phyloP scores from a whole-genome alignment of 2,888 invertebrate genomes.

The Platypus cylindrus region DNA sequence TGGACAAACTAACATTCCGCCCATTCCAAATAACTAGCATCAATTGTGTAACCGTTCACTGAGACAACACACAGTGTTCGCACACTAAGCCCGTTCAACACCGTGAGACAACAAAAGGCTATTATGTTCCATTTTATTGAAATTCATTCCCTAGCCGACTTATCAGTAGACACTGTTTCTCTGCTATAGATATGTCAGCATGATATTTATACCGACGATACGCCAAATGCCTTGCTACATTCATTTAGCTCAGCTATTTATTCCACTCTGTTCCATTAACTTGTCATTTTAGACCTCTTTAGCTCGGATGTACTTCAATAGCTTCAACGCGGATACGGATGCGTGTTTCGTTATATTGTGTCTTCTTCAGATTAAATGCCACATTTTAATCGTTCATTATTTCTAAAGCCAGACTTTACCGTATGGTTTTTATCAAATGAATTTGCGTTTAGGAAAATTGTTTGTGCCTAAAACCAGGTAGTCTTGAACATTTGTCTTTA shows the following conservation, averaged over 20 bases:
- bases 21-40: background rate
- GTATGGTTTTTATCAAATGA: too few species aligned
- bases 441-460: too few species aligned
- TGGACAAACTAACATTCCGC: too few species aligned
- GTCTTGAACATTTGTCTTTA: too few species aligned
- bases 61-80: slow-evolving; percentile 5
- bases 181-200: slow-evolving; percentile 10
- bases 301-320: slow-evolving; percentile 5
- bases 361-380: too few species aligned
- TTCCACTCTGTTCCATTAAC: slow-evolving; percentile 6
- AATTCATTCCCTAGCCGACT: slow-evolving; percentile 13
- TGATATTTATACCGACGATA: slow-evolving; percentile 11
- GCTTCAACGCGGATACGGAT: background rate
- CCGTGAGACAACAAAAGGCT: slow-evolving; percentile 8
- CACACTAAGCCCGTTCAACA: slow-evolving; percentile 8
- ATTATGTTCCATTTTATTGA: slow-evolving; percentile 15
- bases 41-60: background rate
- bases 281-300: slow-evolving; percentile 8
- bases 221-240: slow-evolving; percentile 8
- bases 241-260: slow-evolving; percentile 8
- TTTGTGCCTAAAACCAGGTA: too few species aligned
- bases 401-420: too few species aligned
- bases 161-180: slow-evolving; percentile 13
- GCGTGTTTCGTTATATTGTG: too few species aligned
- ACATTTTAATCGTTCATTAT: too few species aligned